Conservation (phyloP, 2,797 vertebrate species). For the Epinephelus awoara region DNA sequence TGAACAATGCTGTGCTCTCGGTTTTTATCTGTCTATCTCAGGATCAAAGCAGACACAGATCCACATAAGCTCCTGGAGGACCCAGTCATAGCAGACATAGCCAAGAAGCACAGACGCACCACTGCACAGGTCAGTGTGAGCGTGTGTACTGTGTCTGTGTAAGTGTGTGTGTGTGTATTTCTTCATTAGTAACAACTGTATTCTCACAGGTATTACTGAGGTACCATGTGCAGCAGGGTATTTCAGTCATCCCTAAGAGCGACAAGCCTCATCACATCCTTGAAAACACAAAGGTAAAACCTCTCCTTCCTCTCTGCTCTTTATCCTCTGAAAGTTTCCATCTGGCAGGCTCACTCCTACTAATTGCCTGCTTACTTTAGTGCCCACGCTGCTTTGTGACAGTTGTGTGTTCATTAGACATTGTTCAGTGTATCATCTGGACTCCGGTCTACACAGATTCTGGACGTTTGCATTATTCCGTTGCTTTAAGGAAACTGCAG, state of each 20-base stretch:
- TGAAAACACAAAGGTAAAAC: conserved; percentile 86
- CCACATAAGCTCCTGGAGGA: conserved; percentile 81
- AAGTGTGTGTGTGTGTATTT: background rate
- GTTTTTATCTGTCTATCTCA: background rate
- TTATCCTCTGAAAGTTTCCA: fast-evolving
- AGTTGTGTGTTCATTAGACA: background rate
- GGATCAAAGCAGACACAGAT: conserved; percentile 75
- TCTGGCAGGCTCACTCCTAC: background rate
- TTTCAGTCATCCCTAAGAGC: conserved; percentile 86
- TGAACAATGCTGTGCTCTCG: background rate
- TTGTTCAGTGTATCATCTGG: background rate
- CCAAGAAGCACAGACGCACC: conserved; percentile 75
- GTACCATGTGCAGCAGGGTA: conserved; percentile 84
- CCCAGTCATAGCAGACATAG: conserved; percentile 75
- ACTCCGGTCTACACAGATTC: background rate
- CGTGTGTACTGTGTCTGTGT: background rate
- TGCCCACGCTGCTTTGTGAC: background rate
- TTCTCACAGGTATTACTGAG: conserved; percentile 81
- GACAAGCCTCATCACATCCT: conserved; percentile 85
- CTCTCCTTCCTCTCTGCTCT: background rate
- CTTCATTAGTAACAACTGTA: background rate
- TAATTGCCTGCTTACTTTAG: background rate
- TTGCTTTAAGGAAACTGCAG: background rate
- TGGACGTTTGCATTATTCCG: background rate
- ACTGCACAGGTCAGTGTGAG: conserved; percentile 80